phyloP scores from a whole-genome alignment of 2,113 vertebrate genomes.

The Corythornis vintsioides region DNA sequence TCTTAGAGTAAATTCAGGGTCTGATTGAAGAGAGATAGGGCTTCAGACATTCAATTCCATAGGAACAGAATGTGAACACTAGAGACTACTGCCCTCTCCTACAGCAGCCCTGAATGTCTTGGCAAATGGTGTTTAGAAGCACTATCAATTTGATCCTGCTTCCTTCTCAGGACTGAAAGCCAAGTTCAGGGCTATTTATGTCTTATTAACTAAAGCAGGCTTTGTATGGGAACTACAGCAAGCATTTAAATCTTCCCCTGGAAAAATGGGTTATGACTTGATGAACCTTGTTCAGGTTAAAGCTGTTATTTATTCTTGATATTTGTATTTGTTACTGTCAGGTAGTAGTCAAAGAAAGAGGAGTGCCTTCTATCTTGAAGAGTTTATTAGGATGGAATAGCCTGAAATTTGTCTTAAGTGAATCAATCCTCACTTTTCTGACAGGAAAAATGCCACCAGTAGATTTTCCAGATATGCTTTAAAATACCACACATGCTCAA shows the following conservation, averaged over 20 bases:
- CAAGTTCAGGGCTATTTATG: conserved; percentile 52
- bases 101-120: conserved; percentile 47
- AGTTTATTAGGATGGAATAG: conserved; percentile 34
- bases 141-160: conserved; percentile 35
- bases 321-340: conserved; percentile 51
- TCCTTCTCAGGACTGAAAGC: conserved; percentile 52
- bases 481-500: conserved; percentile 35
- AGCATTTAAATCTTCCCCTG: conserved; percentile 19
- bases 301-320: conserved; percentile 54
- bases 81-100: conserved; percentile 9
- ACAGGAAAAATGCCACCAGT: conserved; percentile 45
- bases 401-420: conserved; percentile 42
- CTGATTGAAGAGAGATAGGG: conserved; percentile 16
- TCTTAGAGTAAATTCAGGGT: conserved; percentile 12
- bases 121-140: conserved; percentile 52
- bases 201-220: conserved; percentile 36
- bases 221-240: conserved; percentile 18
- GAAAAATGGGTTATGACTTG: conserved; percentile 40
- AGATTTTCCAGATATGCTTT: conserved; percentile 36
- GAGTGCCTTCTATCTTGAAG: conserved; percentile 16
- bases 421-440: conserved; percentile 24
- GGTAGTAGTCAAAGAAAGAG: conserved; percentile 35
- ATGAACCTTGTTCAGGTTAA: conserved; percentile 42
- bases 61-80: conserved; percentile 23
- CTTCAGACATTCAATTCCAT: conserved; percentile 30